phyloP scores from a whole-genome alignment of 2,888 invertebrate species.

The Eustalomyia histrio region DNA sequence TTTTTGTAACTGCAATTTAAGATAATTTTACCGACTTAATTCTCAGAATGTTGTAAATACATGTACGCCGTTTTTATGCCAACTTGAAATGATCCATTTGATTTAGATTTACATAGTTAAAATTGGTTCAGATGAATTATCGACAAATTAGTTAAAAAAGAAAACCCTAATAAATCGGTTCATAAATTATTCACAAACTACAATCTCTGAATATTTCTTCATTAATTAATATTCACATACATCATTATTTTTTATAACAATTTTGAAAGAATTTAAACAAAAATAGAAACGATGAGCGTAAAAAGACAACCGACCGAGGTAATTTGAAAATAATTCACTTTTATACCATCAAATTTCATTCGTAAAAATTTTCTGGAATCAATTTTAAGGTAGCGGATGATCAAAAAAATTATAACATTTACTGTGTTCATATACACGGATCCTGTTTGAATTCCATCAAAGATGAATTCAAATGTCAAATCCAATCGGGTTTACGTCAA shows the following conservation, averaged over 20 bases:
- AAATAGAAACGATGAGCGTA: constrained; percentile 13
- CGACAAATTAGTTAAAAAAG: too few species aligned
- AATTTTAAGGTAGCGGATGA: constrained; percentile 21
- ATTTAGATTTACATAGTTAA: too few species aligned
- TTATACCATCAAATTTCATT: background rate
- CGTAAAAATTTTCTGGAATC: background rate
- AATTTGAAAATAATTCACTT: background rate
- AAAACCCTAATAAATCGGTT: too few species aligned
- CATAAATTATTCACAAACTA: too few species aligned
- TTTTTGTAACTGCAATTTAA: too few species aligned
- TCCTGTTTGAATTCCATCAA: constrained; percentile 69
- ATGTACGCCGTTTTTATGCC: too few species aligned
- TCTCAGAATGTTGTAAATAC: too few species aligned
- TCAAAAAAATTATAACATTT: constrained; percentile 67
- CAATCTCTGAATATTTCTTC: too few species aligned
- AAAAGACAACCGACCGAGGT: constrained; percentile 44
- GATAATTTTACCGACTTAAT: too few species aligned
- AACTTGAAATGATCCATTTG: too few species aligned
- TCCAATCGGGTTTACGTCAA: constrained; percentile 68
- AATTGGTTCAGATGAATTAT: too few species aligned
- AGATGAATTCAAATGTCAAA: constrained; percentile 70
- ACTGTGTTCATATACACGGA: constrained; percentile 71
- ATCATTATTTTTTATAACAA: background rate
- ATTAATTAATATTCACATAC: too few species aligned
- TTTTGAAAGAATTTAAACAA: background rate